Evolutionary conservation across 2,113 vertebrate species (phyloP), one percentile per base, ranked within the genome.

Genomic region (Nibea coibor): DNA sequence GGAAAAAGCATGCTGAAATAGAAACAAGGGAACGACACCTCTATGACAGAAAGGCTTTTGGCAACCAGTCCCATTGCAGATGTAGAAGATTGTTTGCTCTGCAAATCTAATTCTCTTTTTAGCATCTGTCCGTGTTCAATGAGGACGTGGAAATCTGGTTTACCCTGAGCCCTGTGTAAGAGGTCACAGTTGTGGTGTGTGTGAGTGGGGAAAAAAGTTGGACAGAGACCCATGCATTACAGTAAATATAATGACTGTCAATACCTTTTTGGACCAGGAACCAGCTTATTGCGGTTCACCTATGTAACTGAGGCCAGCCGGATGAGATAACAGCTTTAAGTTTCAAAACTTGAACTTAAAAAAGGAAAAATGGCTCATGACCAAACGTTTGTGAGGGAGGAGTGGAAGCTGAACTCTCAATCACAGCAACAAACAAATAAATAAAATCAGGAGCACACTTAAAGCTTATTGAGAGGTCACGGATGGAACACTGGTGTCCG

Each of bases 1-100:
- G 35, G 35, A 8, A 56, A 74, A 56, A 58, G 75, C 87, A 90
- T 90, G 85, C 90, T 19, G 19, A 78, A 82, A 83, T 2, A 82
- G 62, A 72, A 85, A 64, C 26, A 6, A 56, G 42, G 57, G 56
- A 24, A 56, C n/a, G 74, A 79, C 20, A 74, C 76, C 42, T 85
- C 80, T 76, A 19, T 24, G 62, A 65, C 39, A 81, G 15, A 73
- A 75, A 75, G 78, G 67, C 72, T 91, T 89, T 85, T 53, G 78
- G 78, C 39, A 80, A 89, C 82, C 85, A 89, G 77, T 71, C 47
- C 64, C 58, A 48, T 69, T 48, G 48, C 19, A 50, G 16, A 66
- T 47, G 69, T 1, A 45, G 10, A 35, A 48, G 42, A 79, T 42
- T n/a, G 15, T 24, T 57, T 72, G 31, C 31, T 56, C 48, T 19